Base-by-base conservation (phyloP, 2,797 vertebrate genomes). In the Cryptoblepharus egeriae region DNA sequence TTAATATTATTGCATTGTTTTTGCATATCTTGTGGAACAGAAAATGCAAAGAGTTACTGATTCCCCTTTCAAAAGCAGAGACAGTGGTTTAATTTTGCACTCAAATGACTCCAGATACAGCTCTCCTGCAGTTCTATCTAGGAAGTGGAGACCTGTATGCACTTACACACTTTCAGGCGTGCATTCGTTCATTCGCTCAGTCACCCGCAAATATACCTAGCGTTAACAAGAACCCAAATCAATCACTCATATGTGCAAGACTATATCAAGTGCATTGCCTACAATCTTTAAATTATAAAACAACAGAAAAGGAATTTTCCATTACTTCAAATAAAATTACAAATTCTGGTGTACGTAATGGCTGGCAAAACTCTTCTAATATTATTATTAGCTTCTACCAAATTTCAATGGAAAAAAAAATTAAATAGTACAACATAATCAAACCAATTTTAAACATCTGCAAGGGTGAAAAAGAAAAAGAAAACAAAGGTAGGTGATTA, bases 11-110 rank as follows among this genome's bases (percentile, higher is more conserved):
- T 99, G 98, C 98, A 98, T 99, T 98, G 98, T 97, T 98, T 99
- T 99, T 99, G 98, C 98, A 99, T 99, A 99, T 98, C 97, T 98
- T 97, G 98, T 98, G 97, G 97, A 97, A 97, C 97, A 95, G 94
- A 95, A 96, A 93, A 96, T 93, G 95, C 94, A 95, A 94, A 95
- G 94, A 93, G 93, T 95, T 95, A 95, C 95, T 92, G 95, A 95
- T 95, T 95, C 95, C 93, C 91, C 84, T 95, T 94, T 93, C 87
- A 75, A 93, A 96, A 96, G 95, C 93, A 91, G 95, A 96, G 95
- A 95, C 88, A 93, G 94, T 93, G 94, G 91, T 94, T 95, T 87
- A 92, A 92, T 94, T 93, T 95, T 93, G 93, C 95, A 94, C 94
- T 93, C 90, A 30, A 76, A 89, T 68, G 87, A 95, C 93, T 93